Base-by-base conservation (phyloP, 2,797 vertebrate genomes). In the Pygocentrus nattereri region DNA sequence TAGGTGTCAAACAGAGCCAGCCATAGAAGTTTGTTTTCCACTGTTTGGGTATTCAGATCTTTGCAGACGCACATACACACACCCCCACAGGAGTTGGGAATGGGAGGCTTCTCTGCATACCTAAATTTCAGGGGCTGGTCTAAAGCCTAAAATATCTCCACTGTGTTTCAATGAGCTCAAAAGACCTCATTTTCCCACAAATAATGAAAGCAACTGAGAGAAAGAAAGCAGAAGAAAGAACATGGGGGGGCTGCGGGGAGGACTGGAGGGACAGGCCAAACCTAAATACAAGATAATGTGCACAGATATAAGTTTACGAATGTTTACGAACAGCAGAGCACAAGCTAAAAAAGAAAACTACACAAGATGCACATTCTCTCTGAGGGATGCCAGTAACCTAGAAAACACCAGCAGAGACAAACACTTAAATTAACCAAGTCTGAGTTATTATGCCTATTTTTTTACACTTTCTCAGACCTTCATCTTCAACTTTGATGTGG, bases 121-220 rank as follows among this genome's bases (percentile, higher is more conserved):
- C 18, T 34, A 61, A 25, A 15, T 27, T 27, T 27, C 3, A 2
- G 23, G 56, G 56, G 56, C n/a, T 59, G 56, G n/a, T 59, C 25
- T 62, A 62, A 62, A 62, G 59, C 59, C 59, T 18, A 65, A 61
- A 65, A 64, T 31, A 67, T 12, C 61, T 50, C 74, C 27, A 23
- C 18, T 65, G 59, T 34, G 64, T 50, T 67, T 19, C 59, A 31
- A 62, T 6, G 27, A 62, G 59, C 27, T 62, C 59, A 31, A 64
- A 67, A 41, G 64, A n/a, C 64, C 34, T 67, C 5, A 67, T 67
- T 67, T 67, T 67, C 64, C 7, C 34, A 4, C 19, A 11, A 16
- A 38, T 21, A 67, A 67, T 67, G 3, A 67, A 67, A 67, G 64
- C 34, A 38, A 2, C n/a, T n/a, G 21, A 65, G 62, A 21, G 31